phyloP scores from a whole-genome alignment of 2,113 vertebrate species.

The cattle (Bos taurus) region ARS-UCD2.0 NC_037339.1:66980501-66981000 shows the following conservation, averaged over 20 bases:
- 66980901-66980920: background rate
- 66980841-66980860: background rate
- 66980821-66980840: background rate
- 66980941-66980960: background rate
- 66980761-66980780: background rate
- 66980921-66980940: background rate
- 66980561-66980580: background rate
- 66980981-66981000: background rate
- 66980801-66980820: background rate
- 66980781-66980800: background rate
- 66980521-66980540: background rate
- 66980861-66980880: fast-evolving
- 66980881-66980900: background rate
- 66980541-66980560: background rate
- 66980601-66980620: background rate
- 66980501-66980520: background rate
- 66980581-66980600: background rate
- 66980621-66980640: background rate
- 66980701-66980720: too few species aligned
- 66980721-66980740: too few species aligned
- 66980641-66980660: background rate
- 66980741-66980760: background rate
- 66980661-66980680: background rate
- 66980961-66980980: background rate
- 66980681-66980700: background rate